Percentiles rank a stretch among this genome's conserved stretches.
These are phyloP conservation scores for Rhagium mordax DNA, from an alignment of 2,888 invertebrate genomes.

Conservation along the genomic window DNA sequence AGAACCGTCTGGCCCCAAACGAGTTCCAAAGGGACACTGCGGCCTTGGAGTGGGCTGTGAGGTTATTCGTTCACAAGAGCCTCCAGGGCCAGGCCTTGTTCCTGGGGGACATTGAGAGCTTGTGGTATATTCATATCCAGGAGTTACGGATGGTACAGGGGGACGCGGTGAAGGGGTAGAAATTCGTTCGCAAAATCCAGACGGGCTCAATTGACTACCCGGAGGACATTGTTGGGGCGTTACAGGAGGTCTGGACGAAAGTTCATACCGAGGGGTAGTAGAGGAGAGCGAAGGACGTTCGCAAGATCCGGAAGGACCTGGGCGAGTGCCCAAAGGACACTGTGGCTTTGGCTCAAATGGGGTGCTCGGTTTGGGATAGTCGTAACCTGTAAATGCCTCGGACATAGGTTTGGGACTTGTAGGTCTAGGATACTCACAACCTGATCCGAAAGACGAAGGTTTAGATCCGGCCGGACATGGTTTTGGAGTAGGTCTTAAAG, in stretches of 20 bases:
- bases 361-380: conserved; percentile 46
- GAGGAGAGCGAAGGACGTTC: conserved; percentile 39
- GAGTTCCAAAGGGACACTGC: conserved; percentile 31
- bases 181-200: conserved; percentile 54
- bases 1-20: conserved; percentile 40
- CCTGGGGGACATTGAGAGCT: background rate
- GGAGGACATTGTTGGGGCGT: background rate
- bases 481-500: conserved; percentile 19
- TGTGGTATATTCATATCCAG: background rate
- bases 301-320: conserved; percentile 51
- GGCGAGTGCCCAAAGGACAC: conserved; percentile 32
- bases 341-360: conserved; percentile 34
- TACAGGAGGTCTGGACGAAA: background rate
- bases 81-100: conserved; percentile 38
- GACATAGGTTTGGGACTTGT: conserved; percentile 39
- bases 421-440: conserved; percentile 45
- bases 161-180: background rate
- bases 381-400: conserved; percentile 22
- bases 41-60: background rate
- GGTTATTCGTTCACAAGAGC: conserved; percentile 36
- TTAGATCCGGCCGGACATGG: conserved; percentile 32
- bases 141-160: background rate
- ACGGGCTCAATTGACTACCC: conserved; percentile 10
- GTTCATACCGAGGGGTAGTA: conserved; percentile 19
- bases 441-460: conserved; percentile 30